A percentile compares a stretch with the other conserved stretches of the same genome.
Conservation (phyloP, 2,113 vertebrate genomes). For the Petrocephalus zakoni region DNA sequence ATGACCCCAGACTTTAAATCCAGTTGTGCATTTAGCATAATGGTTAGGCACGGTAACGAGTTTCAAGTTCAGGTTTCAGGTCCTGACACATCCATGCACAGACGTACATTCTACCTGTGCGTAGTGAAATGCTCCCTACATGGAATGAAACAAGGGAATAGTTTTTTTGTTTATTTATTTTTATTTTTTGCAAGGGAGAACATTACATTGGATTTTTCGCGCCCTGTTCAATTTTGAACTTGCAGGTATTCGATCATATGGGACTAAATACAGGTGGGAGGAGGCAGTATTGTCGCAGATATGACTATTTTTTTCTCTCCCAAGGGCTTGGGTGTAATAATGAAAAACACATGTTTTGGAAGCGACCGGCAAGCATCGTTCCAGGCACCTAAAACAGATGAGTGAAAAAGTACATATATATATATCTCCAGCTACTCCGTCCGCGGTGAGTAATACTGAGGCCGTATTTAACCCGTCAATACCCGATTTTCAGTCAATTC, state of each 20-base stretch:
- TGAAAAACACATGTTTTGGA: slow-evolving; percentile 12
- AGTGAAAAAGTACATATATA: slow-evolving; percentile 3
- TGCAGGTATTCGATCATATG: slow-evolving; percentile 4
- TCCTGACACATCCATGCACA: neutral
- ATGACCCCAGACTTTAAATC: neutral
- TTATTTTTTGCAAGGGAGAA: neutral
- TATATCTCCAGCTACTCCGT: neutral
- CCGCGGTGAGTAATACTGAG: neutral
- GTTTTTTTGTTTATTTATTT: neutral
- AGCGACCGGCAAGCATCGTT: neutral
- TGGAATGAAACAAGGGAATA: too few relatives aligned
- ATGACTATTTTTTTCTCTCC: slow-evolving; percentile 15
- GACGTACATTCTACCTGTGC: neutral
- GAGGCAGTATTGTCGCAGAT: neutral
- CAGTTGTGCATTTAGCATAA: neutral
- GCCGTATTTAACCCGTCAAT: neutral
- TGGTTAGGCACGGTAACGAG: neutral
- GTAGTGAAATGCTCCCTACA: neutral
- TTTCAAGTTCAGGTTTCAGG: neutral
- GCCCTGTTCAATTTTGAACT: neutral
- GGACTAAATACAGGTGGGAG: neutral
- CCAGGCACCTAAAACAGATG: slow-evolving; percentile 9
- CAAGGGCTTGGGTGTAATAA: neutral
- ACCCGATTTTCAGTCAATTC: neutral
- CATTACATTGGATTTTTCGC: neutral